Conservation (phyloP, 2,113 vertebrate genomes). For the Atrichornis clamosus region DNA sequence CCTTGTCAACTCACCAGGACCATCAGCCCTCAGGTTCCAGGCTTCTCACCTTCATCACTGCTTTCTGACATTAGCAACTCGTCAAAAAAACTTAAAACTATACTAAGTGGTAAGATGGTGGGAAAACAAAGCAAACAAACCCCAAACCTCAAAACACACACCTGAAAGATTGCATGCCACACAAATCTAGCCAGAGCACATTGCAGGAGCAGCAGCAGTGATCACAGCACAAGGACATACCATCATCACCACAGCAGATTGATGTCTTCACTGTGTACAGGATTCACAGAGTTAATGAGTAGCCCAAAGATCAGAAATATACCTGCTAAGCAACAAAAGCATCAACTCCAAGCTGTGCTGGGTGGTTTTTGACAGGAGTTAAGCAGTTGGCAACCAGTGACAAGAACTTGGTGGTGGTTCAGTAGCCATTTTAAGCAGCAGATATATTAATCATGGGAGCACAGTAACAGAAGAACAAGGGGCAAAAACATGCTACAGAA, state of each 20-base stretch:
- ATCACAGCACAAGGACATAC: neutral
- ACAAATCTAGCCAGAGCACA: accelerated
- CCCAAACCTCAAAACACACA: neutral
- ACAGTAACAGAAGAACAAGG: neutral
- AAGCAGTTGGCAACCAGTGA: slow-evolving; percentile 27
- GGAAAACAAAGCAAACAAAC: neutral
- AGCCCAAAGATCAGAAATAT: slow-evolving; percentile 54
- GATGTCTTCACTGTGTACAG: neutral
- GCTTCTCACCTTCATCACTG: neutral
- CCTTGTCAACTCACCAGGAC: neutral
- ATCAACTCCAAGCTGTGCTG: slow-evolving; percentile 46
- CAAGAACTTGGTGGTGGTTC: slow-evolving; percentile 30
- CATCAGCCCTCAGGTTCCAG: neutral
- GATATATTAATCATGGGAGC: neutral
- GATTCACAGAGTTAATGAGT: slow-evolving; percentile 49
- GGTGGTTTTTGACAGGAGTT: slow-evolving; percentile 47
- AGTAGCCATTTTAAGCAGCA: slow-evolving; percentile 61
- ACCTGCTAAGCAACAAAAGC: slow-evolving; percentile 69
- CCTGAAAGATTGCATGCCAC: neutral
- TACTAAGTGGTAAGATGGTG: neutral
- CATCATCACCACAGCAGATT: neutral
- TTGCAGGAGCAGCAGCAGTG: neutral
- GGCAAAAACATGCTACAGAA: neutral
- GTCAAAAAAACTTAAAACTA: neutral
- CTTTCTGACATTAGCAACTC: neutral